Evolutionary conservation across 2,888 invertebrate genomes (phyloP).

Genomic region (Drosophila niveifrons): DNA sequence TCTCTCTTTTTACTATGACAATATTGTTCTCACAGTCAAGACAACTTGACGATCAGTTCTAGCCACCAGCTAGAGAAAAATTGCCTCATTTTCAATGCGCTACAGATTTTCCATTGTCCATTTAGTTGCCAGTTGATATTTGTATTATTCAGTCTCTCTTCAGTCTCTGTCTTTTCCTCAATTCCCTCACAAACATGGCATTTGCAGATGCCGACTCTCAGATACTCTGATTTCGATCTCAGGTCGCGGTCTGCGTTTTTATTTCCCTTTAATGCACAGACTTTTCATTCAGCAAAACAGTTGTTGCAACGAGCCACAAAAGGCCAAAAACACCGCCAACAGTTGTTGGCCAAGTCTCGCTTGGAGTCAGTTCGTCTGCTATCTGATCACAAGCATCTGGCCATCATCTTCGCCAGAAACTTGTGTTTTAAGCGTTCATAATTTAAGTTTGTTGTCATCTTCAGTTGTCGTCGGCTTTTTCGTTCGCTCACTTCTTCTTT

Average conservation of each 20-base stretch:
- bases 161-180: background rate
- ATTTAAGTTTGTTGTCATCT: constrained; percentile 73
- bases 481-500: constrained; percentile 18
- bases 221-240: constrained; percentile 53
- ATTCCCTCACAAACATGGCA: constrained; percentile 7
- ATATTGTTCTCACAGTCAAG: constrained; percentile 26
- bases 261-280: constrained; percentile 64
- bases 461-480: constrained; percentile 54
- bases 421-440: constrained; percentile 69
- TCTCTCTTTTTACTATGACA: constrained; percentile 10
- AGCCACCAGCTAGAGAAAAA: constrained; percentile 53
- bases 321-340: constrained; percentile 4
- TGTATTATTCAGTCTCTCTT: constrained; percentile 36
- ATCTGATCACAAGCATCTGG: constrained; percentile 62
- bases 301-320: constrained; percentile 33
- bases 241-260: constrained; percentile 33
- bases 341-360: constrained; percentile 44
- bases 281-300: constrained; percentile 69
- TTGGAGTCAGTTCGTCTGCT: constrained; percentile 39
- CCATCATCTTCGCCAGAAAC: constrained; percentile 75
- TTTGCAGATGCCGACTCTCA: constrained; percentile 57
- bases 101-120: constrained; percentile 58
- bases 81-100: constrained; percentile 61
- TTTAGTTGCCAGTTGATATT: constrained; percentile 49
- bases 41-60: constrained; percentile 19